Conservation (phyloP, 1,140 invertebrate genomes). For the Pogonognathellus flavescens region DNA sequence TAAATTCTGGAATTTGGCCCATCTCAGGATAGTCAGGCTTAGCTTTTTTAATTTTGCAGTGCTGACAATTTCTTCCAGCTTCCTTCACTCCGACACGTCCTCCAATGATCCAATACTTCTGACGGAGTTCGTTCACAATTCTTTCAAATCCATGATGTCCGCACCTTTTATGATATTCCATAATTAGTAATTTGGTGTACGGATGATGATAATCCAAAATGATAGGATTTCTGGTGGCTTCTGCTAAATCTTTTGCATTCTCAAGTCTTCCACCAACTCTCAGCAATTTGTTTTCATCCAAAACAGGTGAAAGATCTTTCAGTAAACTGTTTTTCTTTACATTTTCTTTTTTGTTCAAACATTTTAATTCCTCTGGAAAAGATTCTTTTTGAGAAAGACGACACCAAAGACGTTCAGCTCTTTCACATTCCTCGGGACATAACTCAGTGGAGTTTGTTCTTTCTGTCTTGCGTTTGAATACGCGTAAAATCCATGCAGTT, state of each 20-base stretch:
- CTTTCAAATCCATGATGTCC: not conserved
- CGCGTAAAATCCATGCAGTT: constrained; percentile 32
- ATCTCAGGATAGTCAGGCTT: constrained; percentile 35
- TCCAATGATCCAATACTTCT: not conserved
- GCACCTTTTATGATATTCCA: not conserved
- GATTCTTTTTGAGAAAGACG: not conserved
- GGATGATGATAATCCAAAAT: not conserved
- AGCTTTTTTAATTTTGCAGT: not conserved
- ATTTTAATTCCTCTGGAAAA: not conserved
- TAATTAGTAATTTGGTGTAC: not conserved
- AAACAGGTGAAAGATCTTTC: constrained; percentile 69
- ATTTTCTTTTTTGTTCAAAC: constrained; percentile 62
- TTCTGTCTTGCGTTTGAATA: not conserved
- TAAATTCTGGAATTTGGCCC: constrained; percentile 52
- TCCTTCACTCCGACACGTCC: not conserved
- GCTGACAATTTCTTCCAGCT: not conserved
- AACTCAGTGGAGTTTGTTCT: not conserved
- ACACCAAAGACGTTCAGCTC: not conserved
- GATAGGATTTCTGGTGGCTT: not conserved
- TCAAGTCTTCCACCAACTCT: not conserved
- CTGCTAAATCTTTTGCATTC: not conserved
- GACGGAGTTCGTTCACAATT: not conserved
- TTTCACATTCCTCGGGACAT: not conserved
- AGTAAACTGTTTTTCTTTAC: constrained; percentile 66
- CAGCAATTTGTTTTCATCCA: not conserved